These are phyloP conservation scores for Seriola quinqueradiata DNA, from an alignment of 2,113 vertebrate species.

Conservation along the genomic window DNA sequence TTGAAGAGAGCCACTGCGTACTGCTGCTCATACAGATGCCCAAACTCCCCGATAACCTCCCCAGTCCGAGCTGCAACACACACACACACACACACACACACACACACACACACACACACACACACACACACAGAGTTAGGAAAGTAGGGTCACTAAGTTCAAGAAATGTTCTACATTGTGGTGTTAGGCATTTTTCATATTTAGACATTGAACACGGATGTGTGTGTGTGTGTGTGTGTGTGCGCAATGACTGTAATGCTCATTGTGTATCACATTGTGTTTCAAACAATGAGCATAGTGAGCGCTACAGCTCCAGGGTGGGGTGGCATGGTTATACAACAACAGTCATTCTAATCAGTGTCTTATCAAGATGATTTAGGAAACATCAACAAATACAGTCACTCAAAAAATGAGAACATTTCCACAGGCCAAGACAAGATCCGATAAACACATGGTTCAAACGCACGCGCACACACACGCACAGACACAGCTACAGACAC, in stretches of 20 bases:
- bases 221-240: neutral
- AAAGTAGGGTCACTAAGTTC: neutral
- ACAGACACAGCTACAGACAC: too few relatives aligned
- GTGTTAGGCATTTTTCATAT: neutral
- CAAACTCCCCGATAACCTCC: conserved; percentile 88
- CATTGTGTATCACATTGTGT: neutral
- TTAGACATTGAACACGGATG: neutral
- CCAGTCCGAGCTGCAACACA: conserved; percentile 86
- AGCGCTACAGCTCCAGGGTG: neutral
- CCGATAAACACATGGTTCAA: neutral
- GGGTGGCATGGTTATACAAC: neutral
- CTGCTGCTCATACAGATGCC: conserved; percentile 89
- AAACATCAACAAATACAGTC: neutral
- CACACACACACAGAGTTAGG: neutral
- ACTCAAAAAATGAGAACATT: neutral
- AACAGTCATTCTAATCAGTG: neutral
- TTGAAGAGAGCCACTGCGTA: conserved; percentile 93
- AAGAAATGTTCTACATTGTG: neutral
- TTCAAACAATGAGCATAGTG: neutral
- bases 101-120: neutral
- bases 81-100: conserved; percentile 5
- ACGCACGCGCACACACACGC: neutral
- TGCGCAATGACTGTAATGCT: neutral
- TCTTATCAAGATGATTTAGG: neutral
- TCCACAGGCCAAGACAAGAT: neutral